phyloP scores from a whole-genome alignment of 2,797 vertebrate genomes.

The Tiaroga cobitis region DNA sequence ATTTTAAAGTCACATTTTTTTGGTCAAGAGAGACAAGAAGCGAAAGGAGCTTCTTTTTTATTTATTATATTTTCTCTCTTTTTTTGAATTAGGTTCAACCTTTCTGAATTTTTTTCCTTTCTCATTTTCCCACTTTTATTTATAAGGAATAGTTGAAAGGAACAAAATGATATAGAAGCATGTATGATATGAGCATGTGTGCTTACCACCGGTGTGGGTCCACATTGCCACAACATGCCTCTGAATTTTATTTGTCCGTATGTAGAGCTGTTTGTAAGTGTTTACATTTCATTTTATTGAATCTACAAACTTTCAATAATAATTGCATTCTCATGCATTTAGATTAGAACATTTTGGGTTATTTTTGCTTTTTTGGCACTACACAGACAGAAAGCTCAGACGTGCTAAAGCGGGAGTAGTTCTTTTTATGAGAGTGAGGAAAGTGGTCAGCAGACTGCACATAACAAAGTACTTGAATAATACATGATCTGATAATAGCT shows the following conservation, averaged over 20 bases:
- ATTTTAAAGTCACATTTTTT: background rate
- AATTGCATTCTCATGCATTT: background rate
- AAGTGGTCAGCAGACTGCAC: conserved; percentile 68
- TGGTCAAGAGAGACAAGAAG: background rate
- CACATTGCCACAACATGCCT: no score
- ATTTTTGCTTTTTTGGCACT: background rate
- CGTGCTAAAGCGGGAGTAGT: conserved; percentile 63
- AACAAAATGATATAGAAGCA: background rate
- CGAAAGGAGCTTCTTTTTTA: background rate
- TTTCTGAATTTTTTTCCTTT: background rate
- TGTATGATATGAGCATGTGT: background rate
- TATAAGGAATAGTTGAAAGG: background rate
- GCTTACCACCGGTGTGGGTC: background rate
- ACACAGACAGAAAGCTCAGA: conserved; percentile 54
- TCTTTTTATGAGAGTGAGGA: conserved; percentile 47
- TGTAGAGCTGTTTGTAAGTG: background rate
- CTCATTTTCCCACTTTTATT: background rate
- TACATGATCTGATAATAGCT: conserved; percentile 82
- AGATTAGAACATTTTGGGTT: background rate
- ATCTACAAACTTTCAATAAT: background rate
- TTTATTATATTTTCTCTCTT: background rate
- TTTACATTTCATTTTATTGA: background rate
- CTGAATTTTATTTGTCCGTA: background rate
- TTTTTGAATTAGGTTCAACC: background rate
- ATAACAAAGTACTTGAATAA: conserved; percentile 79